These are phyloP conservation scores for Cheilosia variabilis DNA, from an alignment of 2,888 invertebrate genomes.

Conservation along the genomic window DNA sequence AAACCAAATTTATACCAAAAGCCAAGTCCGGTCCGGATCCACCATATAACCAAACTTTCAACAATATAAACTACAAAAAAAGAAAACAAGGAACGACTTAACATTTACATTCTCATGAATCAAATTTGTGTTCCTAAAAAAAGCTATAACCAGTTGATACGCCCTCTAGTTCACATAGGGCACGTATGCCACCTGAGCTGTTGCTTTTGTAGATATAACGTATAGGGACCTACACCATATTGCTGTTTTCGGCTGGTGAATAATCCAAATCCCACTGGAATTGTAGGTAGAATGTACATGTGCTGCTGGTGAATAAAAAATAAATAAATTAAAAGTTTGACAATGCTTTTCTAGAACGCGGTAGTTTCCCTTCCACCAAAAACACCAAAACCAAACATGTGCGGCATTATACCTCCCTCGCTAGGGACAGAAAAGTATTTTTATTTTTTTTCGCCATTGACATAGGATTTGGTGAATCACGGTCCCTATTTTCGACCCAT, in stretches of 20 bases:
- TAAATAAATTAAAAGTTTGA: constrained; percentile 46
- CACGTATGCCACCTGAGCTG: constrained; percentile 15
- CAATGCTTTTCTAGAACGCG: not conserved
- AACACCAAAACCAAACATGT: not conserved
- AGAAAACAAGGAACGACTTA: too few relatives aligned
- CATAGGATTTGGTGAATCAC: constrained; percentile 34
- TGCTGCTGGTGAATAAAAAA: constrained; percentile 31
- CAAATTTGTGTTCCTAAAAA: not conserved
- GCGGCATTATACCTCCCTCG: not conserved
- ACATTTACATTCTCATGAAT: too few relatives aligned
- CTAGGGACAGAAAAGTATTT: constrained; percentile 3
- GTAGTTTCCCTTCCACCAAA: not conserved
- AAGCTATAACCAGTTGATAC: constrained; percentile 9
- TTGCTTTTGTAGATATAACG: not conserved
- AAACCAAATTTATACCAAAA: too few relatives aligned
- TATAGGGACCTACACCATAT: not conserved
- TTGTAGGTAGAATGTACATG: constrained; percentile 19
- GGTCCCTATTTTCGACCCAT: not conserved
- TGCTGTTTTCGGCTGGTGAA: constrained; percentile 18
- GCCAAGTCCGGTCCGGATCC: too few relatives aligned
- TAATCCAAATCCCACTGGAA: constrained; percentile 26
- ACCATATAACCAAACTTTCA: too few relatives aligned
- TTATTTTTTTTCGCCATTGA: constrained; percentile 3
- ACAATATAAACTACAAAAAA: too few relatives aligned
- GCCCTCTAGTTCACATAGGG: constrained; percentile 11